Conservation (phyloP, 2,113 vertebrate genomes). For the Bostrychus sinensis region DNA sequence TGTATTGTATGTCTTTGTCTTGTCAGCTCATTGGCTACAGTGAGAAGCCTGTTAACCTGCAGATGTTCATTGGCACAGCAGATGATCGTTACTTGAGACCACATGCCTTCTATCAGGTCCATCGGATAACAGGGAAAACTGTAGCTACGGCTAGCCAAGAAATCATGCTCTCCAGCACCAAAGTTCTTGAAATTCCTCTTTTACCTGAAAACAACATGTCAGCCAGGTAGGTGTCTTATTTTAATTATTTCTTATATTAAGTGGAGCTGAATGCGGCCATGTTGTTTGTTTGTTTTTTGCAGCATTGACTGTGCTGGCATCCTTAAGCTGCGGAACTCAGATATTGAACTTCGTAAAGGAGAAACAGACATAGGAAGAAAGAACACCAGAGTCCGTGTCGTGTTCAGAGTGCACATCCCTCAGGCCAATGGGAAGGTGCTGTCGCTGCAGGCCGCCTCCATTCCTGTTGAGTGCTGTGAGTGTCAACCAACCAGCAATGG, state of each 20-base stretch:
- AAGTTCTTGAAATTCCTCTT: slow-evolving; percentile 97
- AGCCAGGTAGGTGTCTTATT: slow-evolving; percentile 85
- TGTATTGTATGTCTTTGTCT: slow-evolving; percentile 35
- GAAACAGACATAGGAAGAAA: slow-evolving; percentile 98
- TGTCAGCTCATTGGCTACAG: slow-evolving; percentile 92
- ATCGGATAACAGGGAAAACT: slow-evolving; percentile 98
- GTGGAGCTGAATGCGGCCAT: slow-evolving; percentile 19
- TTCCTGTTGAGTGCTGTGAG: slow-evolving; percentile 99
- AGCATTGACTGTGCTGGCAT: slow-evolving; percentile 99
- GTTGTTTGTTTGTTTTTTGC: slow-evolving; percentile 30
- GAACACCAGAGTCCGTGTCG: slow-evolving; percentile 96
- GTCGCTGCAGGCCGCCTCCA: slow-evolving; percentile 93
- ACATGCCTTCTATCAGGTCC: slow-evolving; percentile 98
- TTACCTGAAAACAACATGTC: slow-evolving; percentile 98
- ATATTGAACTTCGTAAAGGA: slow-evolving; percentile 98
- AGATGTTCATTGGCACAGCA: slow-evolving; percentile 99
- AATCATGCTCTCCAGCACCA: slow-evolving; percentile 92
- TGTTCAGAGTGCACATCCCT: slow-evolving; percentile 97
- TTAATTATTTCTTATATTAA: no score
- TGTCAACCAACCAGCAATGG: slow-evolving; percentile 47
- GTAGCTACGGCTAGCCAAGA: slow-evolving; percentile 98
- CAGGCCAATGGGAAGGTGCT: slow-evolving; percentile 94
- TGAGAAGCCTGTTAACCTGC: slow-evolving; percentile 95
- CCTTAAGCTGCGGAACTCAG: slow-evolving; percentile 97
- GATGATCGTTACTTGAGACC: slow-evolving; percentile 97